Conservation (phyloP, 2,797 vertebrate species). For the Choloepus didactylus region DNA sequence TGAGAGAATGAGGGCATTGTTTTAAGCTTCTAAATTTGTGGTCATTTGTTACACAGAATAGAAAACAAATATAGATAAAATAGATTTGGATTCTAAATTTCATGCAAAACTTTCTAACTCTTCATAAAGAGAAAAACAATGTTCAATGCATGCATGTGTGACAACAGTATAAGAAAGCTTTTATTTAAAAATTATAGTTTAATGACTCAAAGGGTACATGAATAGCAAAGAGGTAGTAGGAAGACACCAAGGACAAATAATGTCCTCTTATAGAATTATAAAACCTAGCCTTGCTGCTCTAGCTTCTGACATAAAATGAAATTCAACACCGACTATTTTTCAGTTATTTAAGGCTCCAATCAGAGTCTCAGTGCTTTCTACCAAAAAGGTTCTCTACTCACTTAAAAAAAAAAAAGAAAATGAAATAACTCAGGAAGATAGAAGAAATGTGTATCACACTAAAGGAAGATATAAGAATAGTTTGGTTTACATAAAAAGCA, state of each 20-base stretch:
- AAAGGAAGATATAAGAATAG: background rate
- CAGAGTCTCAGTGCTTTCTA: background rate
- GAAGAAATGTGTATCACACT: background rate
- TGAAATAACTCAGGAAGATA: background rate
- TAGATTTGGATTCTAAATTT: constrained; percentile 22
- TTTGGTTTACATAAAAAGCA: constrained; percentile 3
- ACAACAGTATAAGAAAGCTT: background rate
- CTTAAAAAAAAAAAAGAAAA: background rate
- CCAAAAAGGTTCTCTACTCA: background rate
- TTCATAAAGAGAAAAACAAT: constrained; percentile 4
- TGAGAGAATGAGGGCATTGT: background rate
- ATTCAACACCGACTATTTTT: background rate
- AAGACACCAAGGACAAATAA: background rate
- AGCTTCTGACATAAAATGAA: constrained; percentile 5
- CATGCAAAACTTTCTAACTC: background rate
- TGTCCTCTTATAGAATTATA: constrained; percentile 27
- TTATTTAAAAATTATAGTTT: background rate
- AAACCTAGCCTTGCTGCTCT: background rate
- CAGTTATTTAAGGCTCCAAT: constrained; percentile 20
- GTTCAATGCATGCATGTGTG: background rate
- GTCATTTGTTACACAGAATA: background rate
- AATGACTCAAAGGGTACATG: background rate
- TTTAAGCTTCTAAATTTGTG: background rate
- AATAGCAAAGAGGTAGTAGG: background rate
- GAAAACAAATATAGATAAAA: background rate